Percentiles rank a stretch among this genome's conserved stretches.
Evolutionary conservation across 2,888 invertebrate species (phyloP).

Genomic region (Coenonympha arcania): DNA sequence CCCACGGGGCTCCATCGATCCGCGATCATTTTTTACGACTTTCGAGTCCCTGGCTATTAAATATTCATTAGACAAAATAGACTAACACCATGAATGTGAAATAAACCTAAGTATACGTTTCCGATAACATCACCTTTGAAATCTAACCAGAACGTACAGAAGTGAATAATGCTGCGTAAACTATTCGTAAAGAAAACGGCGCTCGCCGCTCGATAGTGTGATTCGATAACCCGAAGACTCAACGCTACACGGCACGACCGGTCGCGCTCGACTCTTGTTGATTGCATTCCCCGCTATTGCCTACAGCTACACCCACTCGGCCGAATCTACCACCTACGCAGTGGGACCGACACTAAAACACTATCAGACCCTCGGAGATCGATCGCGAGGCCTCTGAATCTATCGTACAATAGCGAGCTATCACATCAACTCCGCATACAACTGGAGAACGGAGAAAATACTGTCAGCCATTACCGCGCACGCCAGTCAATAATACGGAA

Average conservation of each 20-base stretch:
- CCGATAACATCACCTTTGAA: not conserved
- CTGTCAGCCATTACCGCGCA: slow-evolving; percentile 74
- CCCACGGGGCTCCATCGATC: slow-evolving; percentile 35
- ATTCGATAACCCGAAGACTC: slow-evolving; percentile 29
- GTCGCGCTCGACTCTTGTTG: slow-evolving; percentile 46
- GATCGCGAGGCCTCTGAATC: slow-evolving; percentile 19
- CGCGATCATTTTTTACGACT: slow-evolving; percentile 10
- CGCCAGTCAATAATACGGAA: slow-evolving; percentile 70
- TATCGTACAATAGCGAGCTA: slow-evolving; percentile 10
- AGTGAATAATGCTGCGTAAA: not conserved
- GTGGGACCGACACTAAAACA: slow-evolving; percentile 37
- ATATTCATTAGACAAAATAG: not conserved
- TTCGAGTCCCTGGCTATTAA: not conserved
- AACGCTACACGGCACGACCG: slow-evolving; percentile 31
- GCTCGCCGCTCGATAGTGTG: slow-evolving; percentile 28
- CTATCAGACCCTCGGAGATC: slow-evolving; percentile 17
- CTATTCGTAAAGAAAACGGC: slow-evolving; percentile 13
- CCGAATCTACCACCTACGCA: slow-evolving; percentile 51
- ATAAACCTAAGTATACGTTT: not conserved
- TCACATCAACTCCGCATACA: slow-evolving; percentile 34
- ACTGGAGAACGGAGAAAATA: slow-evolving; percentile 47
- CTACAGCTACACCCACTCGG: slow-evolving; percentile 49
- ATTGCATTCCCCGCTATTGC: slow-evolving; percentile 48
- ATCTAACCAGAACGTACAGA: not conserved
- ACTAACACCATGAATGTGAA: not conserved